phyloP scores from a whole-genome alignment of 2,888 invertebrate species.

The Tiliacea aurago region DNA sequence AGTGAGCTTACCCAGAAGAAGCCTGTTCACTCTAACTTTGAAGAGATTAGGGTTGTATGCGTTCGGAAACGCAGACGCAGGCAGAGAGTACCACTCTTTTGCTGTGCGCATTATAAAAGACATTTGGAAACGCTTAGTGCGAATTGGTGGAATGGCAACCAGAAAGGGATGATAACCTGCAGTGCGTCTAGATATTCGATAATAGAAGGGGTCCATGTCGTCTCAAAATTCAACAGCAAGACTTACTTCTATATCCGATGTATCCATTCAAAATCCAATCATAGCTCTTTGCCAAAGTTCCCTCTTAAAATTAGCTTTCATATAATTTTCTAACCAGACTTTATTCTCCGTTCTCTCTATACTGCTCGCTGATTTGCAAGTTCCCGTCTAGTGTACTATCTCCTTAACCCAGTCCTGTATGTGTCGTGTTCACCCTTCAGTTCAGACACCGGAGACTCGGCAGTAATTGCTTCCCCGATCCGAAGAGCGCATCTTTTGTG shows the following conservation, averaged over 20 bases:
- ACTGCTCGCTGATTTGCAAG: neutral
- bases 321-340: neutral
- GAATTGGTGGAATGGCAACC: too few relatives aligned
- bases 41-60: too few relatives aligned
- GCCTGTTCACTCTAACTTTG: too few relatives aligned
- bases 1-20: too few relatives aligned
- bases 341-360: neutral
- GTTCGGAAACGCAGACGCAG: too few relatives aligned
- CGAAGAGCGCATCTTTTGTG: conserved; percentile 79
- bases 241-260: neutral
- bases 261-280: neutral
- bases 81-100: too few relatives aligned
- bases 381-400: conserved; percentile 60
- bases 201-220: too few relatives aligned
- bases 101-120: too few relatives aligned
- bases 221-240: neutral
- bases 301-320: neutral
- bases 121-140: too few relatives aligned
- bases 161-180: too few relatives aligned
- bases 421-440: conserved; percentile 79
- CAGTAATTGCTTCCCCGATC: conserved; percentile 81
- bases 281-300: neutral
- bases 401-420: conserved; percentile 64
- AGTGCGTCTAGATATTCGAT: too few relatives aligned
- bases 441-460: conserved; percentile 76